phyloP scores from a whole-genome alignment of 2,888 invertebrate genomes.

The Lasioglossum morio region DNA sequence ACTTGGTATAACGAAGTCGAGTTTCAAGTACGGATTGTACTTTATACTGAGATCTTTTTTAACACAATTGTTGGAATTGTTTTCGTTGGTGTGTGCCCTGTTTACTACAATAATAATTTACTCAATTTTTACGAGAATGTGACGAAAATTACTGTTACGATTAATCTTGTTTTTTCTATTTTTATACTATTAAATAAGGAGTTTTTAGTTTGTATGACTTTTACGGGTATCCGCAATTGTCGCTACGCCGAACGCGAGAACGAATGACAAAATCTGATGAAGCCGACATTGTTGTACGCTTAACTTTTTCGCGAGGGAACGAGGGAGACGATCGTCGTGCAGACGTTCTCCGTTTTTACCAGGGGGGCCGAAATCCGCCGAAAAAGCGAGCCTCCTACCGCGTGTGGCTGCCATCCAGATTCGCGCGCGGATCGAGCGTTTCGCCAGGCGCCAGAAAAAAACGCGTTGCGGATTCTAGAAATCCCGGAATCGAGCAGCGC shows the following conservation, averaged over 20 bases:
- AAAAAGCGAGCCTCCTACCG: conserved; percentile 65
- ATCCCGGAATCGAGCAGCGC: conserved; percentile 48
- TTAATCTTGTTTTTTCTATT: too few species aligned
- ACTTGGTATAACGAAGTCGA: not conserved
- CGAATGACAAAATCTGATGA: conserved; percentile 56
- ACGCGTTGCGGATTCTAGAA: conserved; percentile 55
- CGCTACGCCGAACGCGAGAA: conserved; percentile 36
- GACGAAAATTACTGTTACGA: too few species aligned
- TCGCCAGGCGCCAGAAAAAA: conserved; percentile 48
- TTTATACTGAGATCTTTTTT: not conserved
- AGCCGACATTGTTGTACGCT: conserved; percentile 45
- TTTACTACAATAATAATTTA: too few species aligned
- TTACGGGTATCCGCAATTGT: not conserved
- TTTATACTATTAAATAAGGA: too few species aligned
- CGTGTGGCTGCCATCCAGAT: conserved; percentile 70
- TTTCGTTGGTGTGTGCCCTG: too few species aligned
- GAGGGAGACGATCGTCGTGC: conserved; percentile 26
- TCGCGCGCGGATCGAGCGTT: conserved; percentile 43
- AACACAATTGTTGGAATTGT: not conserved
- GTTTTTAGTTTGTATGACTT: too few species aligned
- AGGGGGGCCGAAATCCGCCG: conserved; percentile 37
- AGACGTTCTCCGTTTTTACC: conserved; percentile 59
- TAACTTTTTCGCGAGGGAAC: conserved; percentile 27
- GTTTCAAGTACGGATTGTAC: not conserved
- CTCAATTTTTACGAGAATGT: too few species aligned